A percentile compares a stretch with the other conserved stretches of the same genome.
phyloP scores from a whole-genome alignment of 2,797 vertebrate genomes.

The Lophius americanus region DNA sequence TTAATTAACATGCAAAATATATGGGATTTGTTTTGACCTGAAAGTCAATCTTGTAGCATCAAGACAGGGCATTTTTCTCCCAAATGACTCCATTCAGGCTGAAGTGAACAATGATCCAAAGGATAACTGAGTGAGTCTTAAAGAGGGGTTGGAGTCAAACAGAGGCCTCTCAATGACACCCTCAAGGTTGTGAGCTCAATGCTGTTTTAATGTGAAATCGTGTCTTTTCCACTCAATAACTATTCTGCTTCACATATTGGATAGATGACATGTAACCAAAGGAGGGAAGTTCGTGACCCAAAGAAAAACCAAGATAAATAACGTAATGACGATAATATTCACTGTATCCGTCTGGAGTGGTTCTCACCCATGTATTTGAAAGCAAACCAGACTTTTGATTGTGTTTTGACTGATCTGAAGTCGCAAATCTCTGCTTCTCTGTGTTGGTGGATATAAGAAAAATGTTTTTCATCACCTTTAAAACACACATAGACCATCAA shows the following conservation, averaged over 20 bases:
- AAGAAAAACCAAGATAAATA: conserved; percentile 20
- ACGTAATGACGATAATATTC: conserved; percentile 3
- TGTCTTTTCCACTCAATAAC: conserved; percentile 46
- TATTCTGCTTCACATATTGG: conserved; percentile 12
- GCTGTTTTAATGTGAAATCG: conserved; percentile 64
- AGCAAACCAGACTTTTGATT: conserved; percentile 12
- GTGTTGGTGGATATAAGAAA: conserved; percentile 9
- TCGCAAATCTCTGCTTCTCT: conserved; percentile 31
- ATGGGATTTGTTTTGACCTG: conserved; percentile 63
- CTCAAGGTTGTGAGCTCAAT: conserved; percentile 69
- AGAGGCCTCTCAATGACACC: conserved; percentile 73
- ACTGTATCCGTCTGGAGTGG: neutral
- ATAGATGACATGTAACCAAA: conserved; percentile 26
- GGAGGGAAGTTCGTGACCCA: conserved; percentile 6
- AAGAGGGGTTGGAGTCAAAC: conserved; percentile 63
- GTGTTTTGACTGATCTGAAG: neutral
- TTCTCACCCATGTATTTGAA: neutral
- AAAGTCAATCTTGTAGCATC: conserved; percentile 68
- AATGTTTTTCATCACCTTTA: conserved; percentile 32
- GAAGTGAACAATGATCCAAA: conserved; percentile 63
- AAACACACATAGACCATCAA: conserved; percentile 4
- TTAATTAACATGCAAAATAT: conserved; percentile 84
- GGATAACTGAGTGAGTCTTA: conserved; percentile 70
- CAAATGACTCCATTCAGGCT: conserved; percentile 50
- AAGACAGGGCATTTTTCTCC: conserved; percentile 70